Evolutionary conservation across 2,113 vertebrate species (phyloP).

Genomic region (Marcusenius ussheri): DNA sequence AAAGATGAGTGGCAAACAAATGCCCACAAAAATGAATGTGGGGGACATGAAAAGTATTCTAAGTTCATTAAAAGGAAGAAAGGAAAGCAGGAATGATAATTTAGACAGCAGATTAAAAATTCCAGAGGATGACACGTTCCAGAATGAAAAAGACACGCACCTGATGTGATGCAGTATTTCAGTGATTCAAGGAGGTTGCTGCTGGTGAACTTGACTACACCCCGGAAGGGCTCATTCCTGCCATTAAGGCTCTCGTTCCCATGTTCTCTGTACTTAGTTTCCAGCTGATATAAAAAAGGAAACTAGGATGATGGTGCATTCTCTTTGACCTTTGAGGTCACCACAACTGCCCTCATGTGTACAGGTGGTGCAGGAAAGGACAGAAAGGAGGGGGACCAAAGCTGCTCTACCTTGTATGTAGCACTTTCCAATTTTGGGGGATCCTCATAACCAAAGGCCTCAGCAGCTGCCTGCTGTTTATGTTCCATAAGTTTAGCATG

Average conservation of each 20-base stretch:
- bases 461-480: constrained; percentile 58
- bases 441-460: constrained; percentile 67
- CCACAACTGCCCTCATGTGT: neutral
- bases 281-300: constrained; percentile 61
- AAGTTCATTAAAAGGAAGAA: neutral
- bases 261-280: constrained; percentile 74
- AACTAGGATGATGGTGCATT: neutral
- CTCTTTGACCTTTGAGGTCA: neutral
- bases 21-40: neutral
- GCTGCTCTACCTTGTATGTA: constrained; percentile 66
- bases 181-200: constrained; percentile 80
- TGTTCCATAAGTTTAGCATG: constrained; percentile 59
- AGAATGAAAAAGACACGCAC: constrained; percentile 51
- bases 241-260: constrained; percentile 50
- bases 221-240: constrained; percentile 68
- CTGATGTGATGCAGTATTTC: constrained; percentile 69
- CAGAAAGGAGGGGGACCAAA: neutral
- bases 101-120: neutral
- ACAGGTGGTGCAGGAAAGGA: neutral
- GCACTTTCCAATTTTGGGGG: constrained; percentile 76
- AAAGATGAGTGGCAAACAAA: neutral
- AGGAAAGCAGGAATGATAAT: neutral
- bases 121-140: neutral
- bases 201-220: constrained; percentile 80
- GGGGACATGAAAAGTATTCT: neutral